Evolutionary conservation across 2,888 invertebrate genomes (phyloP).

Genomic region (Spilarctia lutea): DNA sequence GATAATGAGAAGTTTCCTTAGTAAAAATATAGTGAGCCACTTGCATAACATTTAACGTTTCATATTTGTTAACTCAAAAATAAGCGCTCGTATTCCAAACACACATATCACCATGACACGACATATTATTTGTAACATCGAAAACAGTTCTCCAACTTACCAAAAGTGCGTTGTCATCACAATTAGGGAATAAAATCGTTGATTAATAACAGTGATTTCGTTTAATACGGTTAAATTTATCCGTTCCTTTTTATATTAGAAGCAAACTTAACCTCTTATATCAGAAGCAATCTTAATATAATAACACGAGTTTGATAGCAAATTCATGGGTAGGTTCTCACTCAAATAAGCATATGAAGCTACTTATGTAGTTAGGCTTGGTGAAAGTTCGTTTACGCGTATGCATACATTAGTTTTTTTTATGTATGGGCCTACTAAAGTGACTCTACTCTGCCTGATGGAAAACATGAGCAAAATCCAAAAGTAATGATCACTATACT

Average conservation of each 20-base stretch:
- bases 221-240: slow-evolving; percentile 13
- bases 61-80: slow-evolving; percentile 1
- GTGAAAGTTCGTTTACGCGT: not conserved
- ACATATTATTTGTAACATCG: slow-evolving; percentile 14
- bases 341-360: not conserved
- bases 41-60: not conserved
- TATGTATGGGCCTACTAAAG: too few relatives aligned
- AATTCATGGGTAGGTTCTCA: not conserved
- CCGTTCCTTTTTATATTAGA: slow-evolving; percentile 2
- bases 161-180: slow-evolving; percentile 33
- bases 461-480: too few relatives aligned
- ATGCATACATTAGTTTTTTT: not conserved
- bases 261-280: not conserved
- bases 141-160: slow-evolving; percentile 26
- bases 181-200: slow-evolving; percentile 26
- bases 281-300: slow-evolving; percentile 1
- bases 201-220: slow-evolving; percentile 39
- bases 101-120: slow-evolving; percentile 32
- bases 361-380: not conserved
- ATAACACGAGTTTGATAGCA: slow-evolving; percentile 1
- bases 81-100: not conserved
- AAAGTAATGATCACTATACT: too few relatives aligned
- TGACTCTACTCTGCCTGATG: too few relatives aligned
- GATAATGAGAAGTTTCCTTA: not conserved
- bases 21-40: not conserved